phyloP scores from a whole-genome alignment of 2,113 vertebrate species.

The Aspiorhynchus laticeps region DNA sequence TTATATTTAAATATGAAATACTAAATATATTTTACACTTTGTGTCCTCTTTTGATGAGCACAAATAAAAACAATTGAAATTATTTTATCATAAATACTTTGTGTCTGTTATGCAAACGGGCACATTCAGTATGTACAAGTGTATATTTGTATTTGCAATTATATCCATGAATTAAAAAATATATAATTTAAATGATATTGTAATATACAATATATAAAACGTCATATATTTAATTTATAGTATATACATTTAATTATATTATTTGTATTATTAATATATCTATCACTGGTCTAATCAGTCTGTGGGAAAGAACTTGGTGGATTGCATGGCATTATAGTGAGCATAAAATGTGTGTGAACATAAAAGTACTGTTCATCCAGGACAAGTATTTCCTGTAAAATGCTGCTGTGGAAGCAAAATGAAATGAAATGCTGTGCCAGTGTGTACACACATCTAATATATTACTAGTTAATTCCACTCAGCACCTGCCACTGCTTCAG shows the following conservation, averaged over 20 bases:
- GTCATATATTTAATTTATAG: not conserved
- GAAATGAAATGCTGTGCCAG: slow-evolving; percentile 40
- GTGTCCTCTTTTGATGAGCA: not conserved
- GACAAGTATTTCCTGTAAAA: not conserved
- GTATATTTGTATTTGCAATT: not conserved
- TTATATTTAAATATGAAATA: not conserved
- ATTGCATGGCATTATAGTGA: not conserved
- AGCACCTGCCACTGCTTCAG: not conserved
- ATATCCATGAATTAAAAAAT: not conserved
- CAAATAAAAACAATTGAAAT: not conserved
- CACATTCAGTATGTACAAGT: not conserved
- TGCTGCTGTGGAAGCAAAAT: slow-evolving; percentile 44
- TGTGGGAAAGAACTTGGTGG: not conserved
- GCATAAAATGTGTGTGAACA: not conserved
- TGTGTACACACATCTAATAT: slow-evolving; percentile 18
- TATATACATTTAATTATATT: not conserved
- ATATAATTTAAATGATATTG: not conserved
- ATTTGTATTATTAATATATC: not conserved
- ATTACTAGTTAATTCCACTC: not conserved
- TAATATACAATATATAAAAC: not conserved
- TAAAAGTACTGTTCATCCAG: not conserved
- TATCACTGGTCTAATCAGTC: not conserved
- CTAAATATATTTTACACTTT: not conserved
- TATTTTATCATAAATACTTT: not conserved
- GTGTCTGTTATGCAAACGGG: not conserved